These are phyloP conservation scores for Columbina picui DNA, from an alignment of 2,113 vertebrate species.

Conservation along the genomic window DNA sequence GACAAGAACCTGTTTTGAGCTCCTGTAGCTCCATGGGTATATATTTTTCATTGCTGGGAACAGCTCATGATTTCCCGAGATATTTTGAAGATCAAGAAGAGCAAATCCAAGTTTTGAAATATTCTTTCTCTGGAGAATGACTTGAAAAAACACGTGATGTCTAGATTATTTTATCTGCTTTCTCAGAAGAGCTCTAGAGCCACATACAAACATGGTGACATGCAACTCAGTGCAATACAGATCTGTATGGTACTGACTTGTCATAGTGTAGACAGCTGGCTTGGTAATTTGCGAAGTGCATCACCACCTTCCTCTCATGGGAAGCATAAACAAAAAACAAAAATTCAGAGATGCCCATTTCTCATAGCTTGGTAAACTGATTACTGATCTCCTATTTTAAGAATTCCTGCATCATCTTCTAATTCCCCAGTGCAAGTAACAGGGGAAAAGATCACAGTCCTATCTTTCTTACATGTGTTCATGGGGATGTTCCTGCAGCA, in stretches of 20 bases:
- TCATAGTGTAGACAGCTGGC: constrained; percentile 1
- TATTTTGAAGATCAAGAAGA: constrained; percentile 1
- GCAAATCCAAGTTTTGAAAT: neutral
- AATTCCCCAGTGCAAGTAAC: constrained; percentile 31
- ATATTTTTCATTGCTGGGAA: neutral
- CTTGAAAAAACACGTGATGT: neutral
- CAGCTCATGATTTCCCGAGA: neutral
- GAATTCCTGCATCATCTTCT: constrained; percentile 36
- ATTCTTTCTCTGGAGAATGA: neutral
- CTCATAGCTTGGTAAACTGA: constrained; percentile 12
- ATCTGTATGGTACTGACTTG: neutral
- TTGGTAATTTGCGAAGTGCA: constrained; percentile 1
- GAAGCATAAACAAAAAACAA: constrained; percentile 53
- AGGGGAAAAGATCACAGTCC: neutral
- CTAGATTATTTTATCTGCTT: constrained; percentile 19
- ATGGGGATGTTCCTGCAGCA: constrained; percentile 35
- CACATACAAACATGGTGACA: neutral
- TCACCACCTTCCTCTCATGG: constrained; percentile 4
- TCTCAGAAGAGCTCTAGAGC: constrained; percentile 8
- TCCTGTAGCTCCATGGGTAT: neutral
- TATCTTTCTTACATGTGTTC: constrained; percentile 42
- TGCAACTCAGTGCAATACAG: neutral
- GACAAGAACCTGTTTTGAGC: constrained; percentile 25
- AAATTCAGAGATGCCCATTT: neutral
- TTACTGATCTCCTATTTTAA: constrained; percentile 41